Percentiles rank a stretch among this genome's conserved stretches.
These are phyloP conservation scores for Pyrocephalus nanus DNA, from an alignment of 2,797 vertebrate genomes.

Conservation along the genomic window DNA sequence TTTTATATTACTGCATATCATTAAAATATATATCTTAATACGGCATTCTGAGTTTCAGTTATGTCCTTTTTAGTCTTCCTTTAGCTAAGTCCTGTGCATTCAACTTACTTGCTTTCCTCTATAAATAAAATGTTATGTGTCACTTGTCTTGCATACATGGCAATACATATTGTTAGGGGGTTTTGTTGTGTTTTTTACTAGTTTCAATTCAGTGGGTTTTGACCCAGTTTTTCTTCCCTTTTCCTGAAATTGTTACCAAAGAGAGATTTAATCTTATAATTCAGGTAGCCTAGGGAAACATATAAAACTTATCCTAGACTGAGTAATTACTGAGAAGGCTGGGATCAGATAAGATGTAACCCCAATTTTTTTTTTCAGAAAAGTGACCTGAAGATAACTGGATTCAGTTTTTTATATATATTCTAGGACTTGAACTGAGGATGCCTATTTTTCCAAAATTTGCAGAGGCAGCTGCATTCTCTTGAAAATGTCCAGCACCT, in stretches of 20 bases:
- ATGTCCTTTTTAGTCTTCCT: not conserved
- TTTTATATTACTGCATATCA: not conserved
- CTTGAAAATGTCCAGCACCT: constrained; percentile 30
- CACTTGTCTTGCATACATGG: not conserved
- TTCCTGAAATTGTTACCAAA: not conserved
- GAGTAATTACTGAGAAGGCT: not conserved
- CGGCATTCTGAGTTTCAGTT: not conserved
- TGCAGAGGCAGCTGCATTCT: not conserved
- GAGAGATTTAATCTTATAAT: not conserved
- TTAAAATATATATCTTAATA: not conserved
- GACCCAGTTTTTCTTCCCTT: not conserved
- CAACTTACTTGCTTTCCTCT: not conserved
- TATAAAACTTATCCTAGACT: not conserved
- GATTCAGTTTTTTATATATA: not conserved
- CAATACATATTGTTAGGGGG: not conserved
- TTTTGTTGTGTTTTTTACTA: not conserved
- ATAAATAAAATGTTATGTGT: not conserved
- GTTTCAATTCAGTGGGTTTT: not conserved
- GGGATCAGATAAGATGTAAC: not conserved
- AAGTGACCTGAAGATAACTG: not conserved
- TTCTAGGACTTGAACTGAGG: not conserved
- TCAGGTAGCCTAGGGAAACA: not conserved
- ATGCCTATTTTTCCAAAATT: not conserved
- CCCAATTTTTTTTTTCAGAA: not conserved
- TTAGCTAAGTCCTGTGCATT: not conserved